These are phyloP conservation scores for Lycaena phlaeas DNA, from an alignment of 2,888 invertebrate species.

Conservation along the genomic window DNA sequence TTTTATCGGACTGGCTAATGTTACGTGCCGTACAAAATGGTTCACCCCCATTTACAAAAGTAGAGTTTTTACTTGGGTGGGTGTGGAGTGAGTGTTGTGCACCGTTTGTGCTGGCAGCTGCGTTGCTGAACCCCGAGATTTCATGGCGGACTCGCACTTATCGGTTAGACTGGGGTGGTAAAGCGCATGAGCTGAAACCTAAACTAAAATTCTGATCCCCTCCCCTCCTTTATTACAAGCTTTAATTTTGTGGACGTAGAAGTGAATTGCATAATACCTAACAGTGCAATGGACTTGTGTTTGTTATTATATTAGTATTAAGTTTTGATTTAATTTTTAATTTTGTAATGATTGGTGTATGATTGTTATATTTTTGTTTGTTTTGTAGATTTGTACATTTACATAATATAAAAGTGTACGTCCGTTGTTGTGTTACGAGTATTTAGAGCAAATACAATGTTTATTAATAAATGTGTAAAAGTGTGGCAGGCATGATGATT, in stretches of 20 bases:
- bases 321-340: slow-evolving; percentile 51
- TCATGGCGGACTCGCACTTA: slow-evolving; percentile 95
- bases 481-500: background rate
- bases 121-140: slow-evolving; percentile 90
- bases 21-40: slow-evolving; percentile 93
- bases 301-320: slow-evolving; percentile 34
- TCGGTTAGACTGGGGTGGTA: slow-evolving; percentile 95
- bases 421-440: slow-evolving; percentile 24
- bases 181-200: slow-evolving; percentile 89
- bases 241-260: slow-evolving; percentile 54
- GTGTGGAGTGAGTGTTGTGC: slow-evolving; percentile 92
- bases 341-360: slow-evolving; percentile 32
- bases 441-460: background rate
- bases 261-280: slow-evolving; percentile 17
- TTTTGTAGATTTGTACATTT: slow-evolving; percentile 44
- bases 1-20: slow-evolving; percentile 95
- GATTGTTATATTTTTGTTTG: slow-evolving; percentile 54
- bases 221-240: slow-evolving; percentile 40
- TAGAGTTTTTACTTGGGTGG: slow-evolving; percentile 96
- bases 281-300: slow-evolving; percentile 7
- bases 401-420: slow-evolving; percentile 15
- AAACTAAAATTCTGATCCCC: slow-evolving; percentile 76
- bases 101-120: slow-evolving; percentile 89
- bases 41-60: slow-evolving; percentile 93
- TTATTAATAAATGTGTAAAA: background rate